Percentiles rank a stretch among this genome's conserved stretches.
These are phyloP conservation scores for Leptinotarsa rubiginosa DNA, from an alignment of 2,888 invertebrate genomes.

Conservation along the genomic window DNA sequence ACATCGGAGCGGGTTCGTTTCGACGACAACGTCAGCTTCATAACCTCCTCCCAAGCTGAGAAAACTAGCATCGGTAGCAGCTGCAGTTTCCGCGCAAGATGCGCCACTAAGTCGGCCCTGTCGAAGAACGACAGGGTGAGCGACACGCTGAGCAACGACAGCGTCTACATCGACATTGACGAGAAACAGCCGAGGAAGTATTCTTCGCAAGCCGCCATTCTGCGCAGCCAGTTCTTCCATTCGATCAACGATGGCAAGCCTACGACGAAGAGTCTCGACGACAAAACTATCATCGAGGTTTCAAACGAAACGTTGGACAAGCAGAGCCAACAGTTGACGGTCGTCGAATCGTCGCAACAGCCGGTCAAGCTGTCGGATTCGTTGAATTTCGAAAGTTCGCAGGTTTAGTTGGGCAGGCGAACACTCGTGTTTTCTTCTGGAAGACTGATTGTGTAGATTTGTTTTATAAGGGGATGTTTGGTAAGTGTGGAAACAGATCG, in stretches of 20 bases:
- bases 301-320: constrained; percentile 62
- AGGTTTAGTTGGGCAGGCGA: constrained; percentile 49
- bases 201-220: constrained; percentile 66
- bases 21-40: constrained; percentile 74
- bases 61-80: constrained; percentile 66
- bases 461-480: constrained; percentile 10
- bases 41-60: constrained; percentile 63
- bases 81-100: constrained; percentile 62
- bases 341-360: constrained; percentile 24
- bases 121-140: constrained; percentile 32
- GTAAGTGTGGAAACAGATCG: not conserved
- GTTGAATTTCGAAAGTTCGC: constrained; percentile 50
- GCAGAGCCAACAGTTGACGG: constrained; percentile 49
- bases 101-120: constrained; percentile 43
- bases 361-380: constrained; percentile 43
- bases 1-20: constrained; percentile 75
- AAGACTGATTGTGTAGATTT: constrained; percentile 54
- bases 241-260: constrained; percentile 59
- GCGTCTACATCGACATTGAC: constrained; percentile 63
- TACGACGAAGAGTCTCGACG: constrained; percentile 59
- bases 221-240: constrained; percentile 70
- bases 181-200: constrained; percentile 62
- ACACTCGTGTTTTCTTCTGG: constrained; percentile 38
- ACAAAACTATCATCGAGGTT: constrained; percentile 62
- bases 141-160: constrained; percentile 63